These are phyloP conservation scores for Myotis davidii DNA, from an alignment of 2,113 vertebrate genomes.

Conservation along the genomic window DNA sequence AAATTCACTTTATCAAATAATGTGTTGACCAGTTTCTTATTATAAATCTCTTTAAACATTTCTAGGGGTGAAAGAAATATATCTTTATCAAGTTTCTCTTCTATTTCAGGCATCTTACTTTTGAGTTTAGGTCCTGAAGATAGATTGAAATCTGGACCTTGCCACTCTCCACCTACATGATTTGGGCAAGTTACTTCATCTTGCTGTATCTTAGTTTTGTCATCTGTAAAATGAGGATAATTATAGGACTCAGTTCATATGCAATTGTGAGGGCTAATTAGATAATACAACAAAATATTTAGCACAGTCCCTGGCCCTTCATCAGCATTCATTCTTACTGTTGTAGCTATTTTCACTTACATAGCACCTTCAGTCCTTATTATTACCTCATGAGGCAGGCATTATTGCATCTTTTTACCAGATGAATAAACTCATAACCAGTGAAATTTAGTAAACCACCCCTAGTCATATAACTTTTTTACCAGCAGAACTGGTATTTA, in stretches of 20 bases:
- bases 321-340: background rate
- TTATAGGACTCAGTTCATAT: background rate
- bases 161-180: background rate
- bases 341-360: background rate
- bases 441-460: background rate
- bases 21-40: constrained; percentile 24
- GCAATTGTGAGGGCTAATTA: background rate
- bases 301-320: background rate
- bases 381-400: background rate
- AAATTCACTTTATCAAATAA: constrained; percentile 49
- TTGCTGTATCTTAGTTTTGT: background rate
- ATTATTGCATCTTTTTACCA: background rate
- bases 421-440: background rate
- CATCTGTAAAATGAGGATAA: constrained; percentile 29
- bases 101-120: background rate
- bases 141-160: background rate
- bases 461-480: background rate
- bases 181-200: background rate
- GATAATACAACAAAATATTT: background rate
- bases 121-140: background rate
- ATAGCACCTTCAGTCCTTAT: background rate
- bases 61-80: background rate
- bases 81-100: background rate
- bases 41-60: constrained; percentile 32
- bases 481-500: background rate